Conservation (phyloP, 2,113 vertebrate genomes). For the Tachuris rubrigastra region DNA sequence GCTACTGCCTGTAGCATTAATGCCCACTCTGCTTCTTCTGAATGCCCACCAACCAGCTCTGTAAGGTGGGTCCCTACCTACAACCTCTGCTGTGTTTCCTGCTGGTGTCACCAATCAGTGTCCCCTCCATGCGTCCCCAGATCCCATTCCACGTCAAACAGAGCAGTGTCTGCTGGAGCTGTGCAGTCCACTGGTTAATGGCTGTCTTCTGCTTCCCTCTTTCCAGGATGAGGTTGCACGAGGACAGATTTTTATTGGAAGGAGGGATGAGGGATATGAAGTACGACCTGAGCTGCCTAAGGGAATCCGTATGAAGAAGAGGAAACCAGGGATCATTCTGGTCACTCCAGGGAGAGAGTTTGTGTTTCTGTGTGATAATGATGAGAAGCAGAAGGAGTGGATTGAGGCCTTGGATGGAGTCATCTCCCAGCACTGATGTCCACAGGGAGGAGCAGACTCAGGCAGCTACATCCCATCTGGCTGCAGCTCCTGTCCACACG, state of each 20-base stretch:
- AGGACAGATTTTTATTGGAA: constrained; percentile 86
- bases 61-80: background rate
- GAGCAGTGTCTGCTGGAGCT: background rate
- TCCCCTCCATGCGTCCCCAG: background rate
- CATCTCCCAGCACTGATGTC: constrained; percentile 68
- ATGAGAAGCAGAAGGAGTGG: constrained; percentile 87
- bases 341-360: constrained; percentile 83
- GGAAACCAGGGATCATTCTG: constrained; percentile 79
- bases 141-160: background rate
- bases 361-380: constrained; percentile 86
- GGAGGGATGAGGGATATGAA: constrained; percentile 79
- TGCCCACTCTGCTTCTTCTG: background rate
- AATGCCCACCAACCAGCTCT: background rate
- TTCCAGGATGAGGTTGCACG: constrained; percentile 86
- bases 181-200: background rate
- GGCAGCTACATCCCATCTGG: background rate
- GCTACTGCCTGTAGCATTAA: background rate
- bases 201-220: background rate
- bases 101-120: background rate
- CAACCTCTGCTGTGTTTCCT: background rate
- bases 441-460: background rate
- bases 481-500: background rate
- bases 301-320: constrained; percentile 79
- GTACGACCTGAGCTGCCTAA: constrained; percentile 75
- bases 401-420: constrained; percentile 79